Evolutionary conservation across 92 coral and sea anemone genomes (phyloP), one percentile per base, ranked within the genome.

Genomic region (Phenganax marumi): DNA sequence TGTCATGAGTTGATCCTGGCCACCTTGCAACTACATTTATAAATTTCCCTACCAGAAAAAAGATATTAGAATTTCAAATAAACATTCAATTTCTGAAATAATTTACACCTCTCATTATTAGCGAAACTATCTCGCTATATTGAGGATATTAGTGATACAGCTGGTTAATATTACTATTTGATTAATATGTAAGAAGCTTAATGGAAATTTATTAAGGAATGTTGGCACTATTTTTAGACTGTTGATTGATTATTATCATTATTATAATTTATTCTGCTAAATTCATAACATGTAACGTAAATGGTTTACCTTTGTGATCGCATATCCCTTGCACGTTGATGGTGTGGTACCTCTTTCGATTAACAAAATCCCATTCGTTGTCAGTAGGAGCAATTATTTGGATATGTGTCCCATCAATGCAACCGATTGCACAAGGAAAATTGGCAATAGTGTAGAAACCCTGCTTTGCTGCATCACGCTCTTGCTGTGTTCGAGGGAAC

Each of bases 341-440:
- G n/a, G 22, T 54, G 52, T 77, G 82, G 48, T 54, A 77, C 8
- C 82, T 61, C 23, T 77, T 77, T 61, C 82, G 52, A 18, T 78
- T 78, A 3, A 78, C 83, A 43, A 22, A 78, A 52, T 78, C 83
- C 18, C 65, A 65, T 53, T 78, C 83, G 83, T 47, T 78, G 14
- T 56, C 50, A 11, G 72, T 51, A 24, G 83, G 83, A 21, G 73
- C 73, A 7, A 78, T 46, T 12, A 79, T 56, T 24, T 68, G 33
- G 10, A 83, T 22, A 17, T 73, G 86, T 18, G 84, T 83, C 14
- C 72, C 80, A 73, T 83, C 73, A 7, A 83, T 50, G 33, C 86
- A 83, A 6, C 84, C 86, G 17, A 83, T 83, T 21, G 80, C 70
- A 83, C 84, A 83, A 21, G 87, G 87, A 46, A 76, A 77, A 8